Evolutionary conservation across 1,140 invertebrate species (phyloP).

Genomic region (Steinernema feltiae): DNA sequence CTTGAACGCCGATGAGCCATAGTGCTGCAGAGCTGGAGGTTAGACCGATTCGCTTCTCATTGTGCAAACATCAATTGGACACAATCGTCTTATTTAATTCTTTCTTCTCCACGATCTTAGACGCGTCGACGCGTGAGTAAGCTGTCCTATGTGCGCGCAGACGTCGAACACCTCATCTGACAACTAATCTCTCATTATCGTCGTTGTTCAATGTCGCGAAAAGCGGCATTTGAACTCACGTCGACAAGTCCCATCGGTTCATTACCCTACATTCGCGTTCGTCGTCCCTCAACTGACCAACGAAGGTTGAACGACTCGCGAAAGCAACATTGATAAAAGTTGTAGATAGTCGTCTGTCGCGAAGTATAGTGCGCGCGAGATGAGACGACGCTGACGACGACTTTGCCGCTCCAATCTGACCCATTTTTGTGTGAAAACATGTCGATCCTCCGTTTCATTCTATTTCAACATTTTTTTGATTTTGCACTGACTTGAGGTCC

Average conservation of each 20-base stretch:
- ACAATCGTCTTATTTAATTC: background rate
- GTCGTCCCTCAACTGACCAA: background rate
- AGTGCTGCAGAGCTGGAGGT: no score
- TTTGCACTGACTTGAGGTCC: background rate
- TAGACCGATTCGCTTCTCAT: background rate
- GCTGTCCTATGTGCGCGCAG: background rate
- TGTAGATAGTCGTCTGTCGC: conserved; percentile 7
- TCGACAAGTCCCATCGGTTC: background rate
- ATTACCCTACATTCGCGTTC: background rate
- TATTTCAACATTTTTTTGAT: background rate
- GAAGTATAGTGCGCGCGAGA: background rate
- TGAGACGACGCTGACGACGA: background rate
- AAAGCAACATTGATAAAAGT: conserved; percentile 10
- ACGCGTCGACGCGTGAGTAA: background rate
- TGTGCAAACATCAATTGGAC: conserved; percentile 8
- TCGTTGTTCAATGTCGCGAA: background rate
- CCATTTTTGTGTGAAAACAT: conserved; percentile 10
- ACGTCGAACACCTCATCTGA: conserved; percentile 3
- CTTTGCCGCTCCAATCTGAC: background rate
- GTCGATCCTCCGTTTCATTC: background rate
- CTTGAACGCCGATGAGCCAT: no score
- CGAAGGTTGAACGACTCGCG: background rate
- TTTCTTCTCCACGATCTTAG: background rate
- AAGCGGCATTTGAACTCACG: conserved; percentile 9
- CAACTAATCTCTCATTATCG: conserved; percentile 14